Percentiles rank a stretch among this genome's conserved stretches.
phyloP scores from a whole-genome alignment of 1,140 invertebrate species.

The Heliconius melpomene region DNA sequence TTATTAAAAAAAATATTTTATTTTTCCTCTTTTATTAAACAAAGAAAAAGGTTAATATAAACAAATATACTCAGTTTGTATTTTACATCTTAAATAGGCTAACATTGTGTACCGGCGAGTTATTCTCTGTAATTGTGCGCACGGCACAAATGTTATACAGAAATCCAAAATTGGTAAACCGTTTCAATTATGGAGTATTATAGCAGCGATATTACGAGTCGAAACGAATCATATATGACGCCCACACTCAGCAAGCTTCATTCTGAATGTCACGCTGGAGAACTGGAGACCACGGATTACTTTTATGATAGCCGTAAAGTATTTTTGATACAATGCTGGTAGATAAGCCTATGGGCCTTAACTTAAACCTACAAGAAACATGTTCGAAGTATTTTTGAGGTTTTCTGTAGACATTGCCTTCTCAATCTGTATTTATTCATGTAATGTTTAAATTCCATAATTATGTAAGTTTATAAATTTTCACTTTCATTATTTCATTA shows the following conservation, averaged over 20 bases:
- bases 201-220: conserved; percentile 17
- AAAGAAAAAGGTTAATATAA: no score
- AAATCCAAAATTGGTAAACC: neutral
- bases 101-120: no score
- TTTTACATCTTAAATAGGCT: no score
- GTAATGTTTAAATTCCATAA: no score
- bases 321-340: neutral
- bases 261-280: conserved; percentile 12
- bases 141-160: conserved; percentile 3
- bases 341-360: neutral
- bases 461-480: neutral
- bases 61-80: no score
- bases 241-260: conserved; percentile 9
- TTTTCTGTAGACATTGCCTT: no score
- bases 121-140: neutral
- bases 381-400: no score
- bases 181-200: conserved; percentile 10
- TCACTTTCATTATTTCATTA: neutral
- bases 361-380: no score
- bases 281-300: neutral
- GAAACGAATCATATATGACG: conserved; percentile 12
- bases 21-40: no score
- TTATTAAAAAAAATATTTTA: no score
- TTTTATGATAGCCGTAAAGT: neutral
- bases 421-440: no score